Evolutionary conservation across 1,140 invertebrate species (phyloP).

Genomic region (Mizuhopecten yessoensis): DNA sequence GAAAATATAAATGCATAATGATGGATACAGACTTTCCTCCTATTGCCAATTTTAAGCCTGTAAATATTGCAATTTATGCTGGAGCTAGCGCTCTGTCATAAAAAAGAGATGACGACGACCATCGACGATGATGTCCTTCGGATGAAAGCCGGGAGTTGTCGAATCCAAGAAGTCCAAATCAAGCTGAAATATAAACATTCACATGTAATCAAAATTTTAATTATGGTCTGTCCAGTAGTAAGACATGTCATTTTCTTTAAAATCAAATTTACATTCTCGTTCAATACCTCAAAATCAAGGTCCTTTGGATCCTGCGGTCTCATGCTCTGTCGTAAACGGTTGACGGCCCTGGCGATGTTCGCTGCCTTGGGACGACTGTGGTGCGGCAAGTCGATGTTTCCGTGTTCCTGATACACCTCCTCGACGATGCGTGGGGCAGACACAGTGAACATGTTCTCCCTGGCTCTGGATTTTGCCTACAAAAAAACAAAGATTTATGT

Average conservation of each 20-base stretch:
- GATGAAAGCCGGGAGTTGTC: not conserved
- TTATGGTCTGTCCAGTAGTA: not conserved
- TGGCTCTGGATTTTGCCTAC: not conserved
- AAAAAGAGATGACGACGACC: slow-evolving; percentile 46
- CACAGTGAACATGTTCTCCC: not conserved
- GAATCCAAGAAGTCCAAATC: not conserved
- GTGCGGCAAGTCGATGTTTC: not conserved
- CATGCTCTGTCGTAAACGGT: not conserved
- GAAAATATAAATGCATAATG: too few relatives aligned
- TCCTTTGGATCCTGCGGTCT: not conserved
- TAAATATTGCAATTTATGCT: too few relatives aligned
- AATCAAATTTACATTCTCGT: not conserved
- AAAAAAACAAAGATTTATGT: too few relatives aligned
- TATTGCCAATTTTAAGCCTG: too few relatives aligned
- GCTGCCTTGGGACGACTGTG: not conserved
- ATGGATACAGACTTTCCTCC: too few relatives aligned
- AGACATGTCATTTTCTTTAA: not conserved
- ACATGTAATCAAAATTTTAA: not conserved
- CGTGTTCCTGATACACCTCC: not conserved
- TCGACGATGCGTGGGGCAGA: not conserved
- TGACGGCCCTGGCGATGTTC: not conserved
- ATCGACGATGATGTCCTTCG: not conserved
- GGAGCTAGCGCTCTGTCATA: slow-evolving; percentile 42
- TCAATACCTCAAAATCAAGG: not conserved
- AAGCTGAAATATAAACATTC: slow-evolving; percentile 8